Conservation (phyloP, 2,113 vertebrate species). For the Crypturellus undulatus region DNA sequence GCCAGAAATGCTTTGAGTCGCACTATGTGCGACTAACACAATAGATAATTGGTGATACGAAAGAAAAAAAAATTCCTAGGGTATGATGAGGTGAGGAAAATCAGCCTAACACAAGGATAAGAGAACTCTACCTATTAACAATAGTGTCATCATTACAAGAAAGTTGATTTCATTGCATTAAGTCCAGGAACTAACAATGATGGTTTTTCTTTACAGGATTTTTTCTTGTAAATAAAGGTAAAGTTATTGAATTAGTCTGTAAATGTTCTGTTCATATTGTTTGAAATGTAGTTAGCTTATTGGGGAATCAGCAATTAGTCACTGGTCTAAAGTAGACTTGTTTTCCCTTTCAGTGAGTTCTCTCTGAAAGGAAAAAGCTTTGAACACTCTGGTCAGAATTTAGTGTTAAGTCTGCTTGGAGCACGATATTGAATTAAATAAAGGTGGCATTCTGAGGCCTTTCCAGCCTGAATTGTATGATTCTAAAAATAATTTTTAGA, state of each 20-base stretch:
- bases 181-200: background rate
- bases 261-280: background rate
- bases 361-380: background rate
- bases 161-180: background rate
- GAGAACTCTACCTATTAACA: background rate
- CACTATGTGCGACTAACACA: background rate
- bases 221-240: background rate
- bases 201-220: background rate
- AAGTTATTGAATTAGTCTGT: background rate
- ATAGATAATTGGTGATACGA: background rate
- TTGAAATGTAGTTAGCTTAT: background rate
- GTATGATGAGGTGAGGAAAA: background rate
- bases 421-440: too few species aligned
- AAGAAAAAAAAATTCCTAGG: background rate
- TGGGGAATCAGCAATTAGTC: background rate
- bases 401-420: background rate
- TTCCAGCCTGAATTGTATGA: background rate
- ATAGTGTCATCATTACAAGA: background rate
- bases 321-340: background rate
- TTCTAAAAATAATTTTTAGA: background rate
- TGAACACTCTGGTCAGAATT: background rate
- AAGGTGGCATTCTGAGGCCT: background rate
- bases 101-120: background rate
- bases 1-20: background rate
- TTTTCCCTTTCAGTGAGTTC: background rate